Conservation (phyloP, 2,113 vertebrate genomes). For the Coreoperca whiteheadi region DNA sequence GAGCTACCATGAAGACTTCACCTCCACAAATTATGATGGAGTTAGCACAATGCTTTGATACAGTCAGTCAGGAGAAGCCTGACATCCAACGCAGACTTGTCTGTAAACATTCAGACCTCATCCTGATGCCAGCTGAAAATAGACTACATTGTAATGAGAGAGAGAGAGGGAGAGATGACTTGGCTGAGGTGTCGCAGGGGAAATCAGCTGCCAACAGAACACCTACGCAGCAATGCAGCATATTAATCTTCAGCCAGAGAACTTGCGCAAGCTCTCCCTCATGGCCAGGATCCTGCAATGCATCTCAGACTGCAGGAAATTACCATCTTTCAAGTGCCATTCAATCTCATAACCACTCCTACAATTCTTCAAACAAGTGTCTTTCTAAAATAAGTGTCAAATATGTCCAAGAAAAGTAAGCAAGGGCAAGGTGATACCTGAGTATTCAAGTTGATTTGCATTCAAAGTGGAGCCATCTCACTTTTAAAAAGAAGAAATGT, state of each 20-base stretch:
- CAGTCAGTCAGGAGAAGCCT: conserved; percentile 17
- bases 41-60: conserved; percentile 23
- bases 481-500: neutral
- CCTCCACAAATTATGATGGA: conserved; percentile 48
- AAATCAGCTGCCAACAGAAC: conserved; percentile 62
- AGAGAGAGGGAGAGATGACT: conserved; percentile 65
- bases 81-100: conserved; percentile 7
- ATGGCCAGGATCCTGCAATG: conserved; percentile 2
- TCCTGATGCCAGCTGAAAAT: conserved; percentile 51
- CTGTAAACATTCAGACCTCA: conserved; percentile 46
- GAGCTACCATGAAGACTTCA: conserved; percentile 27
- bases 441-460: neutral
- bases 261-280: conserved; percentile 43
- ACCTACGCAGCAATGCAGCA: conserved; percentile 62
- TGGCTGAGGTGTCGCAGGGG: conserved; percentile 64
- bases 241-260: conserved; percentile 51
- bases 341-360: conserved; percentile 6
- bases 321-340: conserved; percentile 2
- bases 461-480: neutral
- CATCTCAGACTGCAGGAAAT: conserved; percentile 48
- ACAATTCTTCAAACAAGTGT: neutral
- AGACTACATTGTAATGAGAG: conserved; percentile 55
- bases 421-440: neutral
- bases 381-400: neutral
- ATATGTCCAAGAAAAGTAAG: neutral